A percentile compares a stretch with the other conserved stretches of the same genome.
phyloP scores from a whole-genome alignment of 2,797 vertebrate genomes.

The Phoeniculus purpureus region DNA sequence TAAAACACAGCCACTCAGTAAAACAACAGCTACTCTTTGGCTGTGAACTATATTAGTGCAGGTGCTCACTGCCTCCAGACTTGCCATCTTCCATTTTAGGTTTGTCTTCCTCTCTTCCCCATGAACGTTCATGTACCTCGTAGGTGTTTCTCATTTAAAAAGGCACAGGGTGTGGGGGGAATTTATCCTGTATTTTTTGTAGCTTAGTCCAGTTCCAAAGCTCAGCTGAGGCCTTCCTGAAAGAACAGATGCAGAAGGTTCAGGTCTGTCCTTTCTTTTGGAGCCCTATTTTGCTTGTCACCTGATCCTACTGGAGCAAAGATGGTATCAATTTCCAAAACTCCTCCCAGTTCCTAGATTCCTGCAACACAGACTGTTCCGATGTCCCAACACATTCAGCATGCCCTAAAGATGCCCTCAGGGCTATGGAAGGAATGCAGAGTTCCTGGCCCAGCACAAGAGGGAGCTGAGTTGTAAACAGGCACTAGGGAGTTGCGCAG shows the following conservation, averaged over 20 bases:
- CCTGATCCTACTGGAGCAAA: neutral
- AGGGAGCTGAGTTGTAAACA: too few relatives aligned
- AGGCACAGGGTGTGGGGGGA: fast-evolving
- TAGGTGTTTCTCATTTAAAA: neutral
- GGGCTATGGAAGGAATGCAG: neutral
- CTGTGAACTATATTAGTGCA: neutral
- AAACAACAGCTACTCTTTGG: neutral
- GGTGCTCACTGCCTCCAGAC: neutral
- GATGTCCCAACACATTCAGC: neutral
- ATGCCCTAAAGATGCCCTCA: neutral
- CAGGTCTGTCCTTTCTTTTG: neutral
- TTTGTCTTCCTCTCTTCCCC: neutral
- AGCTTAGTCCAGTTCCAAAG: neutral
- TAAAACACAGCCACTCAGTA: neutral
- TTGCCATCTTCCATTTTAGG: neutral
- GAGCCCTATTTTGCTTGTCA: neutral
- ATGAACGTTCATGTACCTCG: neutral
- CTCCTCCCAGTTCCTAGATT: neutral
- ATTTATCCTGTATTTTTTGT: neutral
- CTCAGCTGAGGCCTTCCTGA: neutral
- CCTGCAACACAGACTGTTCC: neutral
- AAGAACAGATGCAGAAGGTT: neutral
- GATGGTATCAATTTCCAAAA: neutral
- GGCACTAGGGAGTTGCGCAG: neutral
- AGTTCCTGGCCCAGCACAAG: neutral